phyloP scores from a whole-genome alignment of 2,888 invertebrate species.

The Coenonympha arcania region DNA sequence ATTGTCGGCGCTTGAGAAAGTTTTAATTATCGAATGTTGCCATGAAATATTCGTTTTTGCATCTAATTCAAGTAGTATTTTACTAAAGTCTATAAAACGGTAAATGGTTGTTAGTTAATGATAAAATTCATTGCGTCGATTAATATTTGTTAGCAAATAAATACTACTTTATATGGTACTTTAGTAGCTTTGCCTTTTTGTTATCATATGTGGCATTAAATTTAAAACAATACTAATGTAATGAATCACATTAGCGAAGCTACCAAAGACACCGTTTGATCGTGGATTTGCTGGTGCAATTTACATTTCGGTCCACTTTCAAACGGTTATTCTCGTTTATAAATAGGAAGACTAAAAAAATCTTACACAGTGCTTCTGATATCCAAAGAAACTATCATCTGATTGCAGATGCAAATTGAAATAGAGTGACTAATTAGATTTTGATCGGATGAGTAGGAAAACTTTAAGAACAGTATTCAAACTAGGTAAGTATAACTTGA shows the following conservation, averaged over 20 bases:
- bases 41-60: slow-evolving; percentile 19
- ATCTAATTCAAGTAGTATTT: slow-evolving; percentile 3
- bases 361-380: slow-evolving; percentile 59
- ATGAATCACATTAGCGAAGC: slow-evolving; percentile 32
- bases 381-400: slow-evolving; percentile 60
- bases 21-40: not conserved
- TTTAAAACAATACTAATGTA: not conserved
- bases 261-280: slow-evolving; percentile 45
- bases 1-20: too few relatives aligned
- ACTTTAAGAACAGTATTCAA: slow-evolving; percentile 27
- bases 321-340: slow-evolving; percentile 36
- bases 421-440: slow-evolving; percentile 51
- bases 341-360: slow-evolving; percentile 36
- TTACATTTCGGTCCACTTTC: slow-evolving; percentile 33
- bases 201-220: not conserved
- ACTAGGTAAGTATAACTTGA: slow-evolving; percentile 13
- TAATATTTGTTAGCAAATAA: slow-evolving; percentile 12
- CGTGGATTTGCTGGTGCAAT: slow-evolving; percentile 30
- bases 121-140: slow-evolving; percentile 3
- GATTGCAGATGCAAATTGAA: slow-evolving; percentile 61
- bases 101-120: slow-evolving; percentile 13
- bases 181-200: slow-evolving; percentile 21
- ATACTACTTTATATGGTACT: slow-evolving; percentile 13
- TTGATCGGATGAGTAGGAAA: slow-evolving; percentile 34
- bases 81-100: slow-evolving; percentile 8